These are phyloP conservation scores for Drosophila colorata DNA, from an alignment of 2,888 invertebrate genomes.

Conservation along the genomic window DNA sequence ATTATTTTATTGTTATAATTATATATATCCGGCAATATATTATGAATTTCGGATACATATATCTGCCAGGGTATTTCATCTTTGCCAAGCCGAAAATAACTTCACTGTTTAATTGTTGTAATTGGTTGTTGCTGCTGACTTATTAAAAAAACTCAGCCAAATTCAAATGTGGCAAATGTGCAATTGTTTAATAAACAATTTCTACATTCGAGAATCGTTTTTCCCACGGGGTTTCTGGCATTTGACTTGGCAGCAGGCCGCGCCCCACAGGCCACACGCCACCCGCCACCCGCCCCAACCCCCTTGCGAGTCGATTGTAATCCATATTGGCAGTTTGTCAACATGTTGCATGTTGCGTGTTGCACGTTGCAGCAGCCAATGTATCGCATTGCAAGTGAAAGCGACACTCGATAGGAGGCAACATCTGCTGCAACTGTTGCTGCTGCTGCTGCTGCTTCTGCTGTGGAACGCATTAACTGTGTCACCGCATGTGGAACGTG, in stretches of 20 bases:
- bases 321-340: slow-evolving; percentile 18
- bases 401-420: slow-evolving; percentile 34
- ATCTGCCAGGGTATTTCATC: no score
- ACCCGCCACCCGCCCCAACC: not conserved
- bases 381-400: slow-evolving; percentile 56
- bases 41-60: no score
- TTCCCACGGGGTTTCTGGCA: slow-evolving; percentile 77
- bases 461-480: slow-evolving; percentile 47
- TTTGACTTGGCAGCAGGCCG: slow-evolving; percentile 37
- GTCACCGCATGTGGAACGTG: slow-evolving; percentile 36
- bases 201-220: slow-evolving; percentile 11
- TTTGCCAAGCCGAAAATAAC: no score
- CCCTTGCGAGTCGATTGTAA: slow-evolving; percentile 9
- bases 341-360: slow-evolving; percentile 40
- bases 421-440: not conserved
- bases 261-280: slow-evolving; percentile 9
- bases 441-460: not conserved
- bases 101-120: slow-evolving; percentile 7
- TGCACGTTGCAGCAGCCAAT: slow-evolving; percentile 15
- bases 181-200: slow-evolving; percentile 56
- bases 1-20: no score
- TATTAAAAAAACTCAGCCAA: slow-evolving; percentile 63
- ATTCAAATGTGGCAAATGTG: slow-evolving; percentile 47
- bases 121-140: slow-evolving; percentile 43
- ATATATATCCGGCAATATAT: no score